Conservation (phyloP, 92 coral and sea anemone species). For the Palythoa grandiflora region DNA sequence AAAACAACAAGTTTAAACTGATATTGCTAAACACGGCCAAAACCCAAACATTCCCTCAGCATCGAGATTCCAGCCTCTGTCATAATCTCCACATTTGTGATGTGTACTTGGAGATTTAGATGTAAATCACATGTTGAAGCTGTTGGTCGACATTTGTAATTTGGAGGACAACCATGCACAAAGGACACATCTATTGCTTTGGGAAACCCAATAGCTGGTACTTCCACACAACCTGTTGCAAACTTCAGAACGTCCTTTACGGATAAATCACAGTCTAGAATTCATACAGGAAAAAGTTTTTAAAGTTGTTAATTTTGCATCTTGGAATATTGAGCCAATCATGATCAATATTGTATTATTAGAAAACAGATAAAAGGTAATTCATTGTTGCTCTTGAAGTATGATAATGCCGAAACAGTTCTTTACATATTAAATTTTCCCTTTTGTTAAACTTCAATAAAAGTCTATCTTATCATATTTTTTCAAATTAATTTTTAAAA, state of each 20-base stretch:
- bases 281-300: background rate
- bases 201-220: background rate
- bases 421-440: background rate
- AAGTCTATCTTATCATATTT: background rate
- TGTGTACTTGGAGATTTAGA: background rate
- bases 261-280: background rate
- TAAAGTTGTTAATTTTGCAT: slow-evolving; percentile 6
- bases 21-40: too few species aligned
- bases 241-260: slow-evolving; percentile 1
- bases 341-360: background rate
- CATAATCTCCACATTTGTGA: background rate
- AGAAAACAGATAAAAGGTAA: background rate
- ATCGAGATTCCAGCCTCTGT: background rate
- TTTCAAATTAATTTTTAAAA: too few species aligned
- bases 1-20: too few species aligned
- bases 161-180: background rate
- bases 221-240: background rate
- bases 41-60: background rate
- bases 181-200: background rate
- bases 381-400: background rate
- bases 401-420: background rate
- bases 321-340: background rate
- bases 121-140: background rate
- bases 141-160: background rate
- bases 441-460: background rate